These are phyloP conservation scores for Megatriorchis doriae DNA, from an alignment of 2,113 vertebrate species.

Conservation along the genomic window DNA sequence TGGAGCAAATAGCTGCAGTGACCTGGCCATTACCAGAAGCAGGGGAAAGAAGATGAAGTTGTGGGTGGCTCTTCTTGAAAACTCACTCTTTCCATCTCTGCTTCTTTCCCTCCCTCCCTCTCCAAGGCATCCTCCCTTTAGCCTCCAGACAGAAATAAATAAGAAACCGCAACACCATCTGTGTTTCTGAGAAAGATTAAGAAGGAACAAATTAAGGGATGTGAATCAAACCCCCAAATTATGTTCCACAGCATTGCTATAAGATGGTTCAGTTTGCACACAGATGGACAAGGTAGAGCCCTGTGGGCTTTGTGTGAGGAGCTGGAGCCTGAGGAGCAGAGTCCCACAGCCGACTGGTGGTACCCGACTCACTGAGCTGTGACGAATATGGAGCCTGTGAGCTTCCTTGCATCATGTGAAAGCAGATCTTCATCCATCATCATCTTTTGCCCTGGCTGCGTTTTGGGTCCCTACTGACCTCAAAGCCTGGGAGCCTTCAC, in stretches of 20 bases:
- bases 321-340: background rate
- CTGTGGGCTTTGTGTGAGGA: background rate
- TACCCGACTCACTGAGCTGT: background rate
- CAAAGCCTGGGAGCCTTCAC: background rate
- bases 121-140: background rate
- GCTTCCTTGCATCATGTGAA: background rate
- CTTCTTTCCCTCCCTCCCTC: background rate
- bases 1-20: background rate
- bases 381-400: accelerated
- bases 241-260: background rate
- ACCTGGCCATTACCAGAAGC: background rate
- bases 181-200: background rate
- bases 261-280: accelerated
- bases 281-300: background rate
- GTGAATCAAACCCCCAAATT: background rate
- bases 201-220: background rate
- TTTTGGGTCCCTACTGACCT: background rate
- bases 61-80: background rate
- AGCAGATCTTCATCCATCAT: background rate
- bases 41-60: background rate
- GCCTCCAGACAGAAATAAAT: background rate
- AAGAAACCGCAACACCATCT: background rate
- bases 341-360: background rate
- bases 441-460: background rate
- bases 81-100: background rate